phyloP scores from a whole-genome alignment of 2,113 vertebrate genomes.

The Menura novaehollandiae region DNA sequence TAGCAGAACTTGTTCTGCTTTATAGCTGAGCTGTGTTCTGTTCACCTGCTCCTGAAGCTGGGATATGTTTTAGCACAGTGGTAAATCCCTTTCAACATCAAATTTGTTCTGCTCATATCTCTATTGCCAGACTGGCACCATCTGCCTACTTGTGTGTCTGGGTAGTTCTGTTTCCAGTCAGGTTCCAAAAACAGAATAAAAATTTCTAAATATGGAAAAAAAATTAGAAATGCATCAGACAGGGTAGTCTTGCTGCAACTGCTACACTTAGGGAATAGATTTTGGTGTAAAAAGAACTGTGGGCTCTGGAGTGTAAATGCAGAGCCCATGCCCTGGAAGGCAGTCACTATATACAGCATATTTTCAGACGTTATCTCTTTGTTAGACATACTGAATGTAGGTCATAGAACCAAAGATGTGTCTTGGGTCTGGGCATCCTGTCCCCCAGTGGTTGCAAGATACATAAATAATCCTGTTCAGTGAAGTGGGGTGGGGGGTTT shows the following conservation, averaged over 20 bases:
- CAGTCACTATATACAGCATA: background rate
- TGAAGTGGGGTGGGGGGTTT: background rate
- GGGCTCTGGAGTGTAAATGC: fast-evolving
- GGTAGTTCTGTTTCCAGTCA: background rate
- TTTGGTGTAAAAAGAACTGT: background rate
- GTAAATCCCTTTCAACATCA: background rate
- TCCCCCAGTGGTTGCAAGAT: fast-evolving
- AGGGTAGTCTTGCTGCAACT: background rate
- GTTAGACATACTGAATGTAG: background rate
- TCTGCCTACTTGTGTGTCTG: background rate
- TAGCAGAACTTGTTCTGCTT: background rate
- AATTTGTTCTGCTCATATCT: background rate
- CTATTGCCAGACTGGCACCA: background rate
- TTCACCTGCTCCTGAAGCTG: background rate
- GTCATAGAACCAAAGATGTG: background rate
- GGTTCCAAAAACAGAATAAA: background rate
- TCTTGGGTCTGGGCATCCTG: background rate
- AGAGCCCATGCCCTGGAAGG: background rate
- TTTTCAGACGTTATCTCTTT: background rate
- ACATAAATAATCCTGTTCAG: background rate
- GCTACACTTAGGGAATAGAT: background rate
- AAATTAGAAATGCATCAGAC: background rate
- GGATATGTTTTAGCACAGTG: background rate
- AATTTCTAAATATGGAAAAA: background rate
- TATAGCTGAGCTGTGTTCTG: background rate